phyloP scores from a whole-genome alignment of 2,888 invertebrate genomes.

The Eristalis arbustorum region DNA sequence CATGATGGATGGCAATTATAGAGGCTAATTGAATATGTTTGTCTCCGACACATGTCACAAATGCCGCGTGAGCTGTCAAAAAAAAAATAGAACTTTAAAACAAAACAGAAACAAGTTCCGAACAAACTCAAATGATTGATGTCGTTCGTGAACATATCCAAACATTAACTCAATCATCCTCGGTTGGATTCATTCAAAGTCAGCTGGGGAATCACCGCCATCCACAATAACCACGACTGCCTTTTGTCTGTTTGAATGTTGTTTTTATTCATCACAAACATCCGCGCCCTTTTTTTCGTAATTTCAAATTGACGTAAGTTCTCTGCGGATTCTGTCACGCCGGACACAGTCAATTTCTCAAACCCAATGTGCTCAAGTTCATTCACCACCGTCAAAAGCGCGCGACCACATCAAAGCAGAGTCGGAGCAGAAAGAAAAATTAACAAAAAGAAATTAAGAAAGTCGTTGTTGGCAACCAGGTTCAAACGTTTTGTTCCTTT shows the following conservation, averaged over 20 bases:
- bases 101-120: neutral
- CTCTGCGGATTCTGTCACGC: neutral
- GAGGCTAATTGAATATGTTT: no score
- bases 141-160: neutral
- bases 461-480: constrained; percentile 21
- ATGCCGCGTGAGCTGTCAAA: no score
- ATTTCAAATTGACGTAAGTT: neutral
- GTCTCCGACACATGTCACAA: no score
- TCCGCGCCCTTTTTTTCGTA: neutral
- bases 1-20: no score
- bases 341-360: constrained; percentile 1
- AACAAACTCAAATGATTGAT: neutral
- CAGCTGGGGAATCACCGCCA: neutral
- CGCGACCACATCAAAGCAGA: neutral
- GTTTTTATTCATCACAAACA: no score
- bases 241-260: neutral
- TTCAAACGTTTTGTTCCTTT: constrained; percentile 3
- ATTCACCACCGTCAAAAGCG: constrained; percentile 12
- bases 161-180: neutral
- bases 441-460: constrained; percentile 26
- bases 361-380: constrained; percentile 1
- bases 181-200: neutral
- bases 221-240: neutral
- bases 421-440: constrained; percentile 1
- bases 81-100: neutral